Percentiles rank a stretch among this genome's conserved stretches.
These are phyloP conservation scores for Calephelis virginiensis DNA, from an alignment of 1,140 invertebrate species.

Conservation along the genomic window DNA sequence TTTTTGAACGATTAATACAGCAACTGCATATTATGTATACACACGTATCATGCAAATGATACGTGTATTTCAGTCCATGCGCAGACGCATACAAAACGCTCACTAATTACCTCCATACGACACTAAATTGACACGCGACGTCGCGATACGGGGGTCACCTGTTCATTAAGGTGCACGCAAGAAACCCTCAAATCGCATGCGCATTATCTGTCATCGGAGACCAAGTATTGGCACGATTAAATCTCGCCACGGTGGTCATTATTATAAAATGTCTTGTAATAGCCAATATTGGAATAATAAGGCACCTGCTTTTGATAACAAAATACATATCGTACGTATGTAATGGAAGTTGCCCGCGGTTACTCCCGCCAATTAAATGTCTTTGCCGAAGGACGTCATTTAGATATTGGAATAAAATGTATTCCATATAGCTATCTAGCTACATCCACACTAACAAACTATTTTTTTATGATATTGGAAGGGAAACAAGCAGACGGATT, in stretches of 20 bases:
- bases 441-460: not conserved
- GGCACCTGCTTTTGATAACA: slow-evolving; percentile 2
- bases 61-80: slow-evolving; percentile 11
- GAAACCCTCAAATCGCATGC: slow-evolving; percentile 43
- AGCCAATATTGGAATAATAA: slow-evolving; percentile 36
- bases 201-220: slow-evolving; percentile 70
- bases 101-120: slow-evolving; percentile 51
- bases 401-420: not conserved
- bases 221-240: slow-evolving; percentile 58
- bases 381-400: not conserved
- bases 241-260: slow-evolving; percentile 65
- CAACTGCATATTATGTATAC: too few species aligned
- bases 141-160: slow-evolving; percentile 55
- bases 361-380: too few species aligned
- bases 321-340: not conserved
- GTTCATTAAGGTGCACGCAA: slow-evolving; percentile 51
- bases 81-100: slow-evolving; percentile 38
- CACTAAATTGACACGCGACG: slow-evolving; percentile 53
- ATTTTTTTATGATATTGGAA: too few species aligned
- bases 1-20: too few species aligned
- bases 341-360: too few species aligned
- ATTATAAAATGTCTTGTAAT: slow-evolving; percentile 60
- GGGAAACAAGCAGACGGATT: too few species aligned
- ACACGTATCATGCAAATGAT: too few species aligned
- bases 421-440: not conserved